Evolutionary conservation across 2,113 vertebrate species (phyloP).

Genomic region (Sinocyclocheilus grahami): DNA sequence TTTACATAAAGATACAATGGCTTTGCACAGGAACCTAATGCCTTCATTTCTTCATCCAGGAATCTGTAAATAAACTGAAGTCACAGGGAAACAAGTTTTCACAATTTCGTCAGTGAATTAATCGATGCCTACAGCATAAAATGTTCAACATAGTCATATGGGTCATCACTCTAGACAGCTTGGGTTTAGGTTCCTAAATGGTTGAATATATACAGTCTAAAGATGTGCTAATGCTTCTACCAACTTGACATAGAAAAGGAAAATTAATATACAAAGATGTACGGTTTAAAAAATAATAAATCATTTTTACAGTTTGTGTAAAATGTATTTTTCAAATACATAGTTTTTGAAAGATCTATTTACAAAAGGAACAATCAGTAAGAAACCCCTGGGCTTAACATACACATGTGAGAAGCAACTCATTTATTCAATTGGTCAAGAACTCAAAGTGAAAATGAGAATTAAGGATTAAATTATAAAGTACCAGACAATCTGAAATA

Average conservation of each 20-base stretch:
- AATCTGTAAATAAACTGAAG: constrained; percentile 78
- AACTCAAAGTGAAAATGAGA: constrained; percentile 49
- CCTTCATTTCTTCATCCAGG: constrained; percentile 83
- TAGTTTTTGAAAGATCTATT: constrained; percentile 84
- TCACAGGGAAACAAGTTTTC: constrained; percentile 63
- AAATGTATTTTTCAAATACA: constrained; percentile 91
- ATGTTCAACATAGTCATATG: constrained; percentile 74
- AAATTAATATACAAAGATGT: constrained; percentile 90
- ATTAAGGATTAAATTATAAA: constrained; percentile 61
- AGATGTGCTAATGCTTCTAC: constrained; percentile 81
- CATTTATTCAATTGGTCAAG: constrained; percentile 58
- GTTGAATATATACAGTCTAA: constrained; percentile 77
- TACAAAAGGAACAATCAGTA: constrained; percentile 80
- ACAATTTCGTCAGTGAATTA: constrained; percentile 69
- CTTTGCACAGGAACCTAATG: constrained; percentile 85
- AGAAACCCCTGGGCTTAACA: constrained; percentile 79
- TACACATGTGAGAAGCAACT: constrained; percentile 64
- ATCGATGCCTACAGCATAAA: constrained; percentile 65
- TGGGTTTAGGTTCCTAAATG: constrained; percentile 71
- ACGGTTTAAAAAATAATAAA: constrained; percentile 95
- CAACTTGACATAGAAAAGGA: constrained; percentile 85
- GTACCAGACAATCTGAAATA: constrained; percentile 50
- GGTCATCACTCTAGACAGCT: constrained; percentile 77
- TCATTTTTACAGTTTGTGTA: constrained; percentile 92
- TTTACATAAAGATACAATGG: constrained; percentile 86